Conservation (phyloP, 2,113 vertebrate species). For the Pantherophis guttatus region DNA sequence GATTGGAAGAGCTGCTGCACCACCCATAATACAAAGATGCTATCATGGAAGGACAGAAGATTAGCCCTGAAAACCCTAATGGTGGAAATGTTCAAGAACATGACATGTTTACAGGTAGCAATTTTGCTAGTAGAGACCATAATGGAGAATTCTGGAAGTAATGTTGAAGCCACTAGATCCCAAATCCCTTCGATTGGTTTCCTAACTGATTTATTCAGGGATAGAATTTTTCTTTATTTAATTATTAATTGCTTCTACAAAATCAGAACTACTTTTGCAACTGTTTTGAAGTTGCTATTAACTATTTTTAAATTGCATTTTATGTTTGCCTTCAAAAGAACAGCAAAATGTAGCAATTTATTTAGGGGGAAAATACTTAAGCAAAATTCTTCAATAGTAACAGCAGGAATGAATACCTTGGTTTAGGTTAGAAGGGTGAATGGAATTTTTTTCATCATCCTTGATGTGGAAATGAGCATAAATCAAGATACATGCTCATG, state of each 20-base stretch:
- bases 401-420: neutral
- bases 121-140: neutral
- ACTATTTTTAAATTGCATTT: neutral
- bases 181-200: neutral
- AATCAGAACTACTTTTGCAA: neutral
- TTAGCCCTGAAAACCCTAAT: neutral
- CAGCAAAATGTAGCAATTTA: neutral
- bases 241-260: neutral
- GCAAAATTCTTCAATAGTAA: neutral
- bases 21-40: neutral
- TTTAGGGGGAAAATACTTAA: neutral
- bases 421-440: neutral
- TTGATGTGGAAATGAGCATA: neutral
- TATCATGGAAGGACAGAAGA: neutral
- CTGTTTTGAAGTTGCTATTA: neutral
- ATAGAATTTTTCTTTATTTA: neutral
- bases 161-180: neutral
- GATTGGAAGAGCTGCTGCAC: neutral
- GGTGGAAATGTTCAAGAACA: neutral
- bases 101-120: neutral
- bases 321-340: neutral
- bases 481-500: neutral
- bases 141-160: neutral
- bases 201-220: neutral
- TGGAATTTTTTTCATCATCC: neutral